phyloP scores from a whole-genome alignment of 2,113 vertebrate genomes.

The Elaphurus davidianus region DNA sequence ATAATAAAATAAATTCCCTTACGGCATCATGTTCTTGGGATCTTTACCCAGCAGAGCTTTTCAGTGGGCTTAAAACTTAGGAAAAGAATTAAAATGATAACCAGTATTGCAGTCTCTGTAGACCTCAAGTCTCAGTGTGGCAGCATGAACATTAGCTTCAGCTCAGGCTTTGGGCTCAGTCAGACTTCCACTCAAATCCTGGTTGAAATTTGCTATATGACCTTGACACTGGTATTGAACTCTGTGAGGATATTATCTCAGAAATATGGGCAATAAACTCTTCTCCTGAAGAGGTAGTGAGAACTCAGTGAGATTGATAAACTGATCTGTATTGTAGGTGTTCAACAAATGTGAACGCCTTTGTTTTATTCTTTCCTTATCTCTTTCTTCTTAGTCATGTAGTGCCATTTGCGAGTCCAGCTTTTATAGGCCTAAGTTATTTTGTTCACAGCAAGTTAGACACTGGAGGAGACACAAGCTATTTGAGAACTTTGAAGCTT shows the following conservation, averaged over 20 bases:
- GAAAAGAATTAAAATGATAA: background rate
- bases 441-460: background rate
- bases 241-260: background rate
- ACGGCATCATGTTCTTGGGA: background rate
- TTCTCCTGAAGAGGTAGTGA: background rate
- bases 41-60: background rate
- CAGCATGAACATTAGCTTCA: background rate
- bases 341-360: background rate
- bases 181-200: background rate
- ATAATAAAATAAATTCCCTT: background rate
- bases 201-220: slow-evolving; percentile 6
- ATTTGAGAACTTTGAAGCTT: background rate
- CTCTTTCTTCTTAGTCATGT: background rate
- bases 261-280: background rate
- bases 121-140: background rate
- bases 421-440: background rate
- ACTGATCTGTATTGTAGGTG: background rate
- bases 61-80: background rate
- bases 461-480: background rate
- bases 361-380: background rate
- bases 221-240: background rate
- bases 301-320: background rate
- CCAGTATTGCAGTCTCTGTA: background rate
- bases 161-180: background rate
- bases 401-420: background rate